Evolutionary conservation across 2,888 invertebrate species (phyloP).

Genomic region (Galerucella nymphaeae): DNA sequence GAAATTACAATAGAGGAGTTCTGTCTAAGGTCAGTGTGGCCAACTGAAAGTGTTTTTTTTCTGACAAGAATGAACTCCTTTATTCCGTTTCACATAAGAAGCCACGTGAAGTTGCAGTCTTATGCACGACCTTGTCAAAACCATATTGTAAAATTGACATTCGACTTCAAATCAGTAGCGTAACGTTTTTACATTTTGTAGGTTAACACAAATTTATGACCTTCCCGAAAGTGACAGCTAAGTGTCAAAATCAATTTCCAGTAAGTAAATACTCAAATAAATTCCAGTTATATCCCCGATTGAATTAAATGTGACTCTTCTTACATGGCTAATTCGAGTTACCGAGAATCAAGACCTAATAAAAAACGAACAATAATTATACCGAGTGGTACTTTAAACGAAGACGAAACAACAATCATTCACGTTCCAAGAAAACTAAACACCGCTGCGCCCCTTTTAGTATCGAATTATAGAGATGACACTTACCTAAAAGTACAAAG

Average conservation of each 20-base stretch:
- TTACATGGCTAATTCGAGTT: slow-evolving; percentile 27
- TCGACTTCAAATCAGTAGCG: too few relatives aligned
- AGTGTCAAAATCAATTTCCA: neutral
- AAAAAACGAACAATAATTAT: slow-evolving; percentile 54
- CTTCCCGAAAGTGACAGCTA: neutral
- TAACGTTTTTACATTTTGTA: too few relatives aligned
- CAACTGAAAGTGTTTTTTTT: too few relatives aligned
- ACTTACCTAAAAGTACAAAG: slow-evolving; percentile 19
- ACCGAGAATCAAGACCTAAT: slow-evolving; percentile 11
- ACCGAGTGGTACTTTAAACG: slow-evolving; percentile 57
- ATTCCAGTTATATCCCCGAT: slow-evolving; percentile 18
- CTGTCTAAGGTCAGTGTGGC: too few relatives aligned
- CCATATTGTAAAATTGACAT: too few relatives aligned
- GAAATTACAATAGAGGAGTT: too few relatives aligned
- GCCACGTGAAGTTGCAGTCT: too few relatives aligned
- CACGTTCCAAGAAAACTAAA: slow-evolving; percentile 55
- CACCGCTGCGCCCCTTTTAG: slow-evolving; percentile 39
- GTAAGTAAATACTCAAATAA: slow-evolving; percentile 21
- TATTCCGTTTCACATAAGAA: too few relatives aligned
- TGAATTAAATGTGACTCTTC: neutral
- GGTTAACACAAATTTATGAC: too few relatives aligned
- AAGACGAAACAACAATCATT: slow-evolving; percentile 57
- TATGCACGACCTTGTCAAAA: too few relatives aligned
- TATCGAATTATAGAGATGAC: slow-evolving; percentile 20
- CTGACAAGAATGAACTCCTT: too few relatives aligned